phyloP scores from a whole-genome alignment of 35 echinoderm and acorn worm species.

The Nesometra sesokonis region DNA sequence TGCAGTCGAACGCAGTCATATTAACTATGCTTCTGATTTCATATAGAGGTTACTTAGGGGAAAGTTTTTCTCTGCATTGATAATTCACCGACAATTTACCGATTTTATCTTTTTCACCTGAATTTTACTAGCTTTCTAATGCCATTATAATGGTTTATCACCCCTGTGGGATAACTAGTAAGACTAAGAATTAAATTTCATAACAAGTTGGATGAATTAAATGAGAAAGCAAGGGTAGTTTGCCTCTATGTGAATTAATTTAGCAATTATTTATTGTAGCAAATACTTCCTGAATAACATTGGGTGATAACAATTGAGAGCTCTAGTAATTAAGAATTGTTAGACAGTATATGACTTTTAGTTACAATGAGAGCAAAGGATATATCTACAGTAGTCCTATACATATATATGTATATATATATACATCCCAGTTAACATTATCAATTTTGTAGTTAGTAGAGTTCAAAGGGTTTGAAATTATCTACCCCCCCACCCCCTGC shows the following conservation, averaged over 20 bases:
- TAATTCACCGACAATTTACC: neutral
- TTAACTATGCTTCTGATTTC: neutral
- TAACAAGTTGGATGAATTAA: neutral
- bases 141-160: neutral
- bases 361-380: too few species aligned
- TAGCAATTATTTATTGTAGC: neutral
- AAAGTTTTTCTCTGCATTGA: neutral
- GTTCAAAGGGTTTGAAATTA: too few species aligned
- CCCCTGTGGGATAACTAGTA: neutral
- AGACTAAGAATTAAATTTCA: neutral
- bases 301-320: neutral
- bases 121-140: neutral
- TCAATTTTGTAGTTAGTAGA: too few species aligned
- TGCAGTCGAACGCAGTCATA: neutral
- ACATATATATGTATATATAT: too few species aligned
- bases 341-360: too few species aligned
- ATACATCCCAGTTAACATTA: too few species aligned
- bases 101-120: neutral
- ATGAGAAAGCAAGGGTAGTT: neutral
- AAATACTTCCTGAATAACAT: neutral
- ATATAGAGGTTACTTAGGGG: neutral
- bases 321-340: neutral
- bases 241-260: neutral
- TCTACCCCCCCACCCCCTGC: too few species aligned
- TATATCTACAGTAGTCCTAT: too few species aligned